Evolutionary conservation across 2,888 invertebrate genomes (phyloP), one percentile per base, ranked within the genome.

Genomic region (Marasmarcha lunaedactyla): DNA sequence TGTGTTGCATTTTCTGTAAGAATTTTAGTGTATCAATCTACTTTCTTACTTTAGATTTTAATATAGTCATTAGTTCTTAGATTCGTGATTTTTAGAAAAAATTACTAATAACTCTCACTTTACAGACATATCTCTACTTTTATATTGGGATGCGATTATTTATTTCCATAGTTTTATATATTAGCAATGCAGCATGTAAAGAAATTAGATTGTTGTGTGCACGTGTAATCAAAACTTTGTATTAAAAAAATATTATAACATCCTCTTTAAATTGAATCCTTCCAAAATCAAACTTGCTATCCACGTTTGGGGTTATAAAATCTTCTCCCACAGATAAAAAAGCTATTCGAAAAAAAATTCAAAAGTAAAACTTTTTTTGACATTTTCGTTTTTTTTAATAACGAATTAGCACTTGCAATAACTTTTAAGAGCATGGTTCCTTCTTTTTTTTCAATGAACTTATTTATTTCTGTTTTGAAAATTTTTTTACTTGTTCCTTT

Each of bases 141-240:
- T 54, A 52, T 55, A 55, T 53, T 48, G 48, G 52, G 54, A 46
- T 55, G 56, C 46, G 45, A 45, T 52, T 57, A 57, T 65, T 68
- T 68, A 47, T 64, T 62, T 68, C 47, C 58, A 50, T 69, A 68
- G 70, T 60, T 57, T 65, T 54, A 59, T 9, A 10, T 40, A 47
- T 47, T 51, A 71, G 76, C 70, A 67, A 76, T 74, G 74, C 64
- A 63, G 79, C 79, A 81, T 81, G 78, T 58, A 57, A 56, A 51
- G 49, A 56, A 59, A 55, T 72, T 77, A 76, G 64, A 56, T 51
- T 59, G 52, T 67, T 71, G 63, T 71, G 62, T 78, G 79, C 78
- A 81, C 78, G 78, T 62, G 62, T 63, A 55, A 56, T 20, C 20
- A 52, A 59, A 54, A 40, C 56, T 46, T 46, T 52, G 10, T 35